Evolutionary conservation across 2,888 invertebrate genomes (phyloP).

Genomic region (Trisateles emortualis): DNA sequence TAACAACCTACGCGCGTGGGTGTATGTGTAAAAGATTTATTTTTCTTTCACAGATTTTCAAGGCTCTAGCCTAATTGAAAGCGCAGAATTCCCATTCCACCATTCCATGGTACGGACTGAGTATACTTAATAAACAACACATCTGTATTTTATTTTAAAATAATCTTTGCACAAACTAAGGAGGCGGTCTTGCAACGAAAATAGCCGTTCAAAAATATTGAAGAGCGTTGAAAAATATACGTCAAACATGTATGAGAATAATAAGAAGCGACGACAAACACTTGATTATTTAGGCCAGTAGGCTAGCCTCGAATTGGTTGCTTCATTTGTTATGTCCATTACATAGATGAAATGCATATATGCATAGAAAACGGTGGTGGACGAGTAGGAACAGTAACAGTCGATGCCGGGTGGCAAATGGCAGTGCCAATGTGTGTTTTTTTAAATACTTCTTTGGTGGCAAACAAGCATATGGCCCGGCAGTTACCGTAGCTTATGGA

Average conservation of each 20-base stretch:
- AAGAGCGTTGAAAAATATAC: slow-evolving; percentile 82
- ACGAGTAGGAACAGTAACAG: no score
- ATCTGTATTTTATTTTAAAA: slow-evolving; percentile 31
- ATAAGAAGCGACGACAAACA: slow-evolving; percentile 76
- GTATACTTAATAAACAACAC: slow-evolving; percentile 15
- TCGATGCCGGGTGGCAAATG: no score
- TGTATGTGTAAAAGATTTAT: background rate
- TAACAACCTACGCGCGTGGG: no score
- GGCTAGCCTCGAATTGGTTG: slow-evolving; percentile 40
- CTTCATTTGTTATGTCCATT: slow-evolving; percentile 40
- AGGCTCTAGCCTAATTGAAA: no score
- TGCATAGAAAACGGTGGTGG: no score
- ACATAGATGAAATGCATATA: slow-evolving; percentile 15
- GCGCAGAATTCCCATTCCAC: no score
- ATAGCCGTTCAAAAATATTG: slow-evolving; percentile 82
- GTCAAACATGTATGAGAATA: slow-evolving; percentile 78
- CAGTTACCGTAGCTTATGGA: no score
- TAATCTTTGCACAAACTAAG: slow-evolving; percentile 68
- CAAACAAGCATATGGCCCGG: no score
- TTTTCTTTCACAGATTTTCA: background rate
- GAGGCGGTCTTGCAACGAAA: slow-evolving; percentile 72
- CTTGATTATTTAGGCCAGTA: slow-evolving; percentile 68
- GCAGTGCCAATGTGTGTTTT: no score
- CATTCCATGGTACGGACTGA: no score
- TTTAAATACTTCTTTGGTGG: no score